Evolutionary conservation across 2,888 invertebrate genomes (phyloP), one percentile per base, ranked within the genome.

Genomic region (Archips crataeganus): DNA sequence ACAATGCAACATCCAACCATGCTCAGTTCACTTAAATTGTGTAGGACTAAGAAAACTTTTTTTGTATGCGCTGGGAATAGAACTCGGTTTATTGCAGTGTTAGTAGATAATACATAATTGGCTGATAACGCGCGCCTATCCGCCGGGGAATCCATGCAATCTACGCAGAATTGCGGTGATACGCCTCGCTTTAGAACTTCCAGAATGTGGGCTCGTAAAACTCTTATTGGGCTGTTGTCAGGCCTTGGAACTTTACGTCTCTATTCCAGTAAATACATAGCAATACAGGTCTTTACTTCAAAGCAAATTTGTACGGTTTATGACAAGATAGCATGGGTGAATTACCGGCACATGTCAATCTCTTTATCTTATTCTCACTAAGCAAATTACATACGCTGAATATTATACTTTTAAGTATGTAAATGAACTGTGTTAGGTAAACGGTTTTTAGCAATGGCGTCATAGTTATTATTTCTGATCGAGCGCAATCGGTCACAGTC

Each of bases 401-500:
- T 4, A 8, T 39, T 39, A n/a, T 62, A 51, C 15, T 65, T 65
- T 36, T 1, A 54, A 65, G 51, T 57, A 39, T 39, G 39, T 39
- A 32, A 77, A 80, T 74, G 75, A 63, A 77, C 63, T 61, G 75
- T 75, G 77, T 78, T 80, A 23, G 23, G 23, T 23, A 62, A 78
- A 79, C 71, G 49, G 59, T 76, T 54, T 74, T 71, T 73, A 76
- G 72, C 74, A 75, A 76, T 77, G 73, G 75, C 77, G 74, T 76
- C 75, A 73, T 70, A 80, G 75, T 83, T 84, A 82, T 84, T 83
- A 83, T 85, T 85, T 84, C 81, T 81, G 83, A 82, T 84, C 82
- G 82, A 79, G 77, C 81, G 85, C 85, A 86, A 87, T 87, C 85
- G 71, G 88, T 86, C 82, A 86, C 85, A 86, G 83, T 82, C 83